Conservation (phyloP, 2,888 invertebrate species). For the Nemotelus pantherinus region DNA sequence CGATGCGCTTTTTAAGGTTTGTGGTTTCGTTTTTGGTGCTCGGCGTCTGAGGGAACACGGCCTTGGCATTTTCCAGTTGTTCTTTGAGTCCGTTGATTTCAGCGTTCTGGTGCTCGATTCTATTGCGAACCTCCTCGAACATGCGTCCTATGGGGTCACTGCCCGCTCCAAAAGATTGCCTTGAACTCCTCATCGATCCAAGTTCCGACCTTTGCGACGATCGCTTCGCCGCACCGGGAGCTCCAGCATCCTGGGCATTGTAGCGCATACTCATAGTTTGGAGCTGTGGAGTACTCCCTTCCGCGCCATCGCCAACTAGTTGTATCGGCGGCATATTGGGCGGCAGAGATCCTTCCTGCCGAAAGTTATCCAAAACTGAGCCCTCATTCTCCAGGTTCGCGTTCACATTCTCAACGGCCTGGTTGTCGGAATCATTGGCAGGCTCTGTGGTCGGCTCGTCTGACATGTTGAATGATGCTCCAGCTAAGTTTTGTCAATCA, state of each 20-base stretch:
- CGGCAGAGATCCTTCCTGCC: background rate
- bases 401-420: background rate
- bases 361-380: background rate
- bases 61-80: slow-evolving; percentile 5
- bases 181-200: background rate
- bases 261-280: background rate
- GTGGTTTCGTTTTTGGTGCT: slow-evolving; percentile 4
- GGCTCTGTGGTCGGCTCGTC: background rate
- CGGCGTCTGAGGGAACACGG: slow-evolving; percentile 1
- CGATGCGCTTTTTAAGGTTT: slow-evolving; percentile 10
- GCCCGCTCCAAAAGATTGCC: background rate
- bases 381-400: background rate
- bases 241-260: background rate
- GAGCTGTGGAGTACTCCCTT: background rate
- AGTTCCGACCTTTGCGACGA: background rate
- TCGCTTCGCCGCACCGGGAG: background rate
- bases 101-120: slow-evolving; percentile 17
- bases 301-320: background rate
- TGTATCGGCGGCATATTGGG: slow-evolving; percentile 24
- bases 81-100: slow-evolving; percentile 18
- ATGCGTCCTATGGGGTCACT: background rate
- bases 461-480: background rate
- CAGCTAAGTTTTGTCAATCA: no score
- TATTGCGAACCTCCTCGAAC: slow-evolving; percentile 10
- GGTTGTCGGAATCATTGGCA: background rate